Evolutionary conservation across 2,888 invertebrate genomes (phyloP), one percentile per base, ranked within the genome.

Genomic region (Microplitis deprimator): DNA sequence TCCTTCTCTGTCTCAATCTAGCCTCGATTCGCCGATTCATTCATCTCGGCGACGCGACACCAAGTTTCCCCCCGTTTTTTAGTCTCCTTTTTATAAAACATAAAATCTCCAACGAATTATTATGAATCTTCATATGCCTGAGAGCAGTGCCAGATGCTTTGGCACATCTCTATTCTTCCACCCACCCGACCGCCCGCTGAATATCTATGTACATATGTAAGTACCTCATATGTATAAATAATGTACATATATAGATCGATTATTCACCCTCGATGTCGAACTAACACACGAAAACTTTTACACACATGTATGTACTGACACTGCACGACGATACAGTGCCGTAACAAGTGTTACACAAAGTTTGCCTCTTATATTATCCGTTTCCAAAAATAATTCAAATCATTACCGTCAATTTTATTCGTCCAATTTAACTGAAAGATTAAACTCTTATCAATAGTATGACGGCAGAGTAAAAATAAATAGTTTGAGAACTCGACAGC

Each of bases 91-190:
- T 17, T 29, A 72, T 61, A 61, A 72, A 72, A 61, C 7, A 6
- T 29, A 40, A 64, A 40, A 72, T n/a, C n/a, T 16, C n/a, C 17
- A n/a, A 29, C 17, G 70, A 70, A 70, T 70, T 70, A 70, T 70
- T 70, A 20, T 59, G 60, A 70, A 70, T 70, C 60, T 29, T 29
- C 68, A 13, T 40, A 68, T 68, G 68, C 40, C 68, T 16, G 29
- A 50, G 60, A 70, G 60, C 70, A 10, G 70, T 70, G 59, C 60
- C 70, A 70, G 70, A 70, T 70, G 70, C 20, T 70, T 70, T 50
- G 59, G 70, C 70, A 70, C 29, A 10, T 70, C 60, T 70, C 29
- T 70, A 60, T 70, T 70, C 17, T 59, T 29, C 38, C 50, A 4
- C 29, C 29, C 29, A 29, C 29, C 29, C 29, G 29, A 29, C 4